phyloP scores from a whole-genome alignment of 2,113 vertebrate species.

The Ascaphus truei region DNA sequence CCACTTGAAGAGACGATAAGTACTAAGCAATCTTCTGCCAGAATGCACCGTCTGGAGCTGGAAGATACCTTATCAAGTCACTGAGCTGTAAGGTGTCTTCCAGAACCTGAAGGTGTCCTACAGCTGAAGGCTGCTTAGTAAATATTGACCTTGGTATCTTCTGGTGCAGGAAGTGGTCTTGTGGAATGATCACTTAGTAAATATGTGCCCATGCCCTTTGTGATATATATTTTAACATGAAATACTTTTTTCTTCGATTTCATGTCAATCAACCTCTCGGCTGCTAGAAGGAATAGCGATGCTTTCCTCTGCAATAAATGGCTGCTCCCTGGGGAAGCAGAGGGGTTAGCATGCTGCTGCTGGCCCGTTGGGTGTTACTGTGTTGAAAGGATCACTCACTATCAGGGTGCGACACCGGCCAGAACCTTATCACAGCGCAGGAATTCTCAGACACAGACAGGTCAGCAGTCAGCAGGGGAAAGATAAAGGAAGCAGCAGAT shows the following conservation, averaged over 20 bases:
- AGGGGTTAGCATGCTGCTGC: not conserved
- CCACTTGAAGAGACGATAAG: no score
- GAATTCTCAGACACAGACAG: conserved; percentile 31
- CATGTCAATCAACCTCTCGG: no score
- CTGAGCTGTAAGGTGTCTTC: no score
- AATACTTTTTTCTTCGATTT: no score
- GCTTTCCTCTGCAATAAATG: not conserved
- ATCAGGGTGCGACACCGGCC: conserved; percentile 11
- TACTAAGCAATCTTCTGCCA: no score
- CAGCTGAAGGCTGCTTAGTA: not conserved
- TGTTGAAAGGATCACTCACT: conserved; percentile 19
- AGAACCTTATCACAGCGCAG: conserved; percentile 22
- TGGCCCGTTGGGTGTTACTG: conserved; percentile 6
- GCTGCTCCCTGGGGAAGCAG: not conserved
- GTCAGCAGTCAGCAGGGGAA: conserved; percentile 16
- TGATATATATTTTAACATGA: no score
- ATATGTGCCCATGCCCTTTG: no score
- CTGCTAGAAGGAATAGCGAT: not conserved
- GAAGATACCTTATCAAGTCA: no score
- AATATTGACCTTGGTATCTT: no score
- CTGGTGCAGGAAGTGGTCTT: no score
- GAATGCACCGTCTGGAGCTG: no score
- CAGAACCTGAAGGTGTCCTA: not conserved
- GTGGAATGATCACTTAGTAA: no score
- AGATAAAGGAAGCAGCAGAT: conserved; percentile 22